Base-by-base conservation (phyloP, 2,113 vertebrate genomes). In the Herpetotheres cachinnans region DNA sequence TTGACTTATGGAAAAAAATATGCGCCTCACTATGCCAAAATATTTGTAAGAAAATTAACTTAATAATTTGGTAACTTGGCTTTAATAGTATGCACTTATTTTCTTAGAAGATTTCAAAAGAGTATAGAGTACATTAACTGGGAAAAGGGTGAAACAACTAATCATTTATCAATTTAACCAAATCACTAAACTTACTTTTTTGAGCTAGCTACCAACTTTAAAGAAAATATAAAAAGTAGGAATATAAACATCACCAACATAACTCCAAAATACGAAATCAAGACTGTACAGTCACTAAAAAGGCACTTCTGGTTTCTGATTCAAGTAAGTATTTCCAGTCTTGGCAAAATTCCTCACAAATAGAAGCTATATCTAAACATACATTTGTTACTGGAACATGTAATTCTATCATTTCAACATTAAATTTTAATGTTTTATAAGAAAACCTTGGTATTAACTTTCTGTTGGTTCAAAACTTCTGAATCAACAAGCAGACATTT, bases 31-130 rank as follows among this genome's bases (percentile, higher is more conserved):
- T 94, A 86, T 91, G 40, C 22, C 77, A 85, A 46, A 84, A 76
- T 93, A 87, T 74, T 63, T 56, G 49, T 93, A 95, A 92, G 92
- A 96, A 96, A 96, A 95, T 93, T 90, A 89, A 96, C 38, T 73
- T 82, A 63, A 32, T 47, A 46, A 89, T 83, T 73, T 50, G 36
- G 29, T 58, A 86, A 88, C 22, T 81, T 80, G 50, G 44, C 38
- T 81, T 76, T 72, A 85, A 74, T 36, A 42, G 9, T 11, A 87
- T 46, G 52, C 36, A 80, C 8, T 69, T 69, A 50, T 36, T 74
- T 88, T 19, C 61, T 77, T 49, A 65, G 24, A 80, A 82, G 58
- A 80, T 69, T 93, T 83, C 49, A 86, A 63, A 79, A 56, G 66
- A 32, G 5, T 49, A 67, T 12, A 46, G 52, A 66, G 36, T 34